A percentile compares a stretch with the other conserved stretches of the same genome.
Evolutionary conservation across 37 sponge, comb jelly and placozoan species (phyloP).

Genomic region (Agelas oroides): DNA sequence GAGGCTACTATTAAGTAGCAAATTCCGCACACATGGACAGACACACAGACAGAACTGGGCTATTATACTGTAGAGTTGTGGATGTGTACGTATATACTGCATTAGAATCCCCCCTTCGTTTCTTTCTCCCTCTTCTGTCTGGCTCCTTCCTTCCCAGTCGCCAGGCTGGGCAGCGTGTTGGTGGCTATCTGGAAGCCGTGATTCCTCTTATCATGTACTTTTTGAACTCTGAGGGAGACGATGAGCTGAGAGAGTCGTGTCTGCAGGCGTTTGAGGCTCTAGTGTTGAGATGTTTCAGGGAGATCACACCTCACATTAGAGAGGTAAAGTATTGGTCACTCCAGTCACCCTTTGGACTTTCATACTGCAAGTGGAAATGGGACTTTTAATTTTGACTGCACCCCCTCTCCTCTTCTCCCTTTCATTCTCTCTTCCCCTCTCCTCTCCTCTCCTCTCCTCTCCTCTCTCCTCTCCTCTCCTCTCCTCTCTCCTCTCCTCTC

Average conservation of each 20-base stretch:
- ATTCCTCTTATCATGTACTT: conserved; percentile 87
- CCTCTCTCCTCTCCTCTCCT: no score
- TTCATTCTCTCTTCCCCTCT: neutral
- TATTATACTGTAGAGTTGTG: no score
- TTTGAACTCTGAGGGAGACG: conserved; percentile 57
- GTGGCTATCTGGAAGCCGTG: conserved; percentile 70
- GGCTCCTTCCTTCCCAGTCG: conserved; percentile 60
- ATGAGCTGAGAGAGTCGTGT: conserved; percentile 93
- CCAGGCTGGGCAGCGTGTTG: conserved; percentile 93
- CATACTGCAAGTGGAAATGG: no score
- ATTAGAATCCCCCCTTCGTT: neutral
- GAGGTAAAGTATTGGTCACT: conserved; percentile 53
- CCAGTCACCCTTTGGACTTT: neutral
- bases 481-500: neutral
- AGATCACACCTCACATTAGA: conserved; percentile 86
- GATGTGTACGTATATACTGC: neutral
- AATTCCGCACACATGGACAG: no score
- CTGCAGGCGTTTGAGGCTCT: conserved; percentile 93
- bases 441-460: neutral
- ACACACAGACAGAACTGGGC: no score
- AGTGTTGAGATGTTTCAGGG: conserved; percentile 87
- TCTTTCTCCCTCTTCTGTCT: neutral
- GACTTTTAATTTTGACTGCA: neutral
- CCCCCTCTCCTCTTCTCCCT: no score
- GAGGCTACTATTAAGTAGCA: no score